These are phyloP conservation scores for Patella caerulea DNA, from an alignment of 2,888 invertebrate species.

Conservation along the genomic window DNA sequence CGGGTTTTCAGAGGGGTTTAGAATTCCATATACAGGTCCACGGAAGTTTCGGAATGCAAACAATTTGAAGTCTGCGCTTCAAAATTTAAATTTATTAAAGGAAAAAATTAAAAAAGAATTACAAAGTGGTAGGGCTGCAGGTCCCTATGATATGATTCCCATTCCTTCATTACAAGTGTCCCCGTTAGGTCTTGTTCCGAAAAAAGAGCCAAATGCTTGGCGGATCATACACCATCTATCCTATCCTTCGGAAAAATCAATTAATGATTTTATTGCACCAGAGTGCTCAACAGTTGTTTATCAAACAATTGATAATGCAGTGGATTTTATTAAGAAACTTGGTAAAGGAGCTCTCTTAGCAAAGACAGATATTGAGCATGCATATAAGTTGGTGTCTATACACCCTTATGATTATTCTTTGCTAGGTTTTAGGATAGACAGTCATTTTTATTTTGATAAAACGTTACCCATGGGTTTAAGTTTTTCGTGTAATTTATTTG, in stretches of 20 bases:
- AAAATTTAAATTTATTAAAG: neutral
- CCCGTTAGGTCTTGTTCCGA: too few relatives aligned
- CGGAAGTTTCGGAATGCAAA: too few relatives aligned
- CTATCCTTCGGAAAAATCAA: neutral
- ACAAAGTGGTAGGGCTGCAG: neutral
- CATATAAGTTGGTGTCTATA: neutral
- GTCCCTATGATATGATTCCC: conserved; percentile 8
- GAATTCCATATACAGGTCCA: neutral
- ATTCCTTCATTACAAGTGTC: too few relatives aligned
- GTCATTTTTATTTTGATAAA: neutral
- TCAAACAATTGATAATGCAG: neutral
- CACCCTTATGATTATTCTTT: neutral
- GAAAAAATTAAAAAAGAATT: conserved; percentile 11
- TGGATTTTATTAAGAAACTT: neutral
- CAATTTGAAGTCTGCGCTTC: too few relatives aligned
- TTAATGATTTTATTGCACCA: neutral
- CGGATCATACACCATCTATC: neutral
- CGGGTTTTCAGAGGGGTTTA: conserved; percentile 17
- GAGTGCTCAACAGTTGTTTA: neutral
- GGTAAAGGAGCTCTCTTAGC: neutral
- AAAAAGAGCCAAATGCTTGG: too few relatives aligned
- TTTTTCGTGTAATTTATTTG: neutral
- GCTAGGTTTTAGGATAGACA: neutral
- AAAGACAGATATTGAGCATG: neutral
- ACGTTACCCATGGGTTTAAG: neutral